Evolutionary conservation across 2,113 vertebrate genomes (phyloP).

Genomic region (Columba janthina): DNA sequence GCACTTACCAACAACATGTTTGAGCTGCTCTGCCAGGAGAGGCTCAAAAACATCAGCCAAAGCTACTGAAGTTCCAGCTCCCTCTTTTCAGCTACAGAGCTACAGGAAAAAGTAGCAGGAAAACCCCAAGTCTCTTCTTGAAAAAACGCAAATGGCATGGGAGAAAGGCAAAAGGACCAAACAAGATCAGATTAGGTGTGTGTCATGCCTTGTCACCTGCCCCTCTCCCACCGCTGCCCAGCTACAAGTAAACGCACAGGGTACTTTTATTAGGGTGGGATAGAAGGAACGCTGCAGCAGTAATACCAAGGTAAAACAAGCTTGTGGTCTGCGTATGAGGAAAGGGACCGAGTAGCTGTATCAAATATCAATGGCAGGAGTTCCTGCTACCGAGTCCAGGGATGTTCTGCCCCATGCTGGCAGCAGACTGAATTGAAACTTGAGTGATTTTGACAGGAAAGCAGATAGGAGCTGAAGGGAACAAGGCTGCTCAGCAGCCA

Average conservation of each 20-base stretch:
- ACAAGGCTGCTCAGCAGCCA: background rate
- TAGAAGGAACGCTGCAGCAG: background rate
- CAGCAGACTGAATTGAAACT: background rate
- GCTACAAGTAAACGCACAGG: background rate
- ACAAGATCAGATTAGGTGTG: background rate
- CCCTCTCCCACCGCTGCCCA: background rate
- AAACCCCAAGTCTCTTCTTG: background rate
- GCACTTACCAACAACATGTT: accelerated
- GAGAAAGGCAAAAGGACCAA: background rate
- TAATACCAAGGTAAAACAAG: background rate
- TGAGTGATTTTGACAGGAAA: background rate
- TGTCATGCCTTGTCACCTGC: background rate
- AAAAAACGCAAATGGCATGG: background rate
- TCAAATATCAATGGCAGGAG: background rate
- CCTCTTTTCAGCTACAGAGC: background rate
- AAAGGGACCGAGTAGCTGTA: background rate
- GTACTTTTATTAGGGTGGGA: background rate
- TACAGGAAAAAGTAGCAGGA: background rate
- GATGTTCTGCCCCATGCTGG: background rate
- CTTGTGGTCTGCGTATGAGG: background rate
- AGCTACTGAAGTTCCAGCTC: background rate
- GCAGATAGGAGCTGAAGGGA: accelerated
- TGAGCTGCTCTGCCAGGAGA: background rate
- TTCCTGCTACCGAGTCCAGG: background rate
- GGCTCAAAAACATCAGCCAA: background rate